Evolutionary conservation across 2,113 vertebrate species (phyloP), one percentile per base, ranked within the genome.

Genomic region (Cacatua alba): DNA sequence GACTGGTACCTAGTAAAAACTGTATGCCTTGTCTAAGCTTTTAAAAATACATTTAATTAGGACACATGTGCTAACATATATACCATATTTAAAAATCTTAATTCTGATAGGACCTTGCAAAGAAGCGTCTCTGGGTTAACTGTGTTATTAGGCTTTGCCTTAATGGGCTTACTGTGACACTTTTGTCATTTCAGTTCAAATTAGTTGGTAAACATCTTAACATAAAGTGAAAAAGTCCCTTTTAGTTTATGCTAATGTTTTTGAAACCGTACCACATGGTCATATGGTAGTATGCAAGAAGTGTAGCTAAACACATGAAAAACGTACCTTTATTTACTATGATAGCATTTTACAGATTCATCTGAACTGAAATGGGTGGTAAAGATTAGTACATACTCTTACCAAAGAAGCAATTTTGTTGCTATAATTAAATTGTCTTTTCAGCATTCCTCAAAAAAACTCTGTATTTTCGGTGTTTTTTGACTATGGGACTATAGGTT

Each of bases 211-310:
- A 57, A n/a, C 12, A 41, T 15, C 29, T 55, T 31, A 76, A n/a
- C 13, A 5, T 71, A 29, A 63, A 68, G 10, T 64, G 63, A 55
- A 60, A 55, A 71, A 53, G n/a, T 70, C 35, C 5, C 6, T 31
- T 68, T 82, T 64, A 28, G 39, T 18, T 75, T 78, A 29, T 52
- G 15, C 16, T 70, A 19, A 17, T 3, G 0, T 23, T 28, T 64
- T 59, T 69, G 80, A 57, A 90, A 75, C 24, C 6, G 43, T 72
- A 55, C 39, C 52, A 41, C 55, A 59, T 95, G 80, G 44, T 94
- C 63, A 2, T 44, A 0, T 18, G 57, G 33, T 82, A 14, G n/a
- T 16, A 2, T n/a, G 57, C 1, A 3, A 7, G 65, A 46, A 48
- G 51, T 31, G 26, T 48, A 74, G 43, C 72, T 75, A 57, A 71